Evolutionary conservation across 2,888 invertebrate species (phyloP), one percentile per base, ranked within the genome.

Genomic region (Ethmia dodecea): DNA sequence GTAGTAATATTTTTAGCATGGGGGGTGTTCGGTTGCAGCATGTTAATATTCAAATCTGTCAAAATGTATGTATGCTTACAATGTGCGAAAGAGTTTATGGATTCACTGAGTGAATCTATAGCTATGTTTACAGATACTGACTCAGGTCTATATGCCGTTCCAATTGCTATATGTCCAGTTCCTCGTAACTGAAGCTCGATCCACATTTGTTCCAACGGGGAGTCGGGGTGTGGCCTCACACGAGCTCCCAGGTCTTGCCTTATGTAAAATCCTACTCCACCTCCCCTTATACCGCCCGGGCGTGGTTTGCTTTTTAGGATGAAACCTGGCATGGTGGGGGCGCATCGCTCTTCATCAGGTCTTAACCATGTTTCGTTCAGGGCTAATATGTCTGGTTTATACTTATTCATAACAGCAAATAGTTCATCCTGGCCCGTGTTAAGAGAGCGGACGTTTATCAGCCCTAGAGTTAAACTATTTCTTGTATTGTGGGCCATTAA

Each of bases 391-490:
- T 45, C 45, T 1, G 43, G 45, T 0, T 30, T 8, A 9, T 38
- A 30, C 0, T 28, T 38, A 5, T 36, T 27, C 9, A 50, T 29
- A 4, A 39, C 30, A 13, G 33, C 44, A 3, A 14, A 5, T 6
- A 49, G 24, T 18, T 54, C 54, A 14, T 54, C 54, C 9, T 36
- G 28, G 1, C 49, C 49, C 1, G 49, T 49, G 18, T 50, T 46
- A 11, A 55, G 22, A 2, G 54, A 55, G 11, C 52, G 13, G 1
- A 42, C 38, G 26, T 54, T 51, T 6, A 53, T 8, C 8, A 51
- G 33, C 6, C 49, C 51, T 13, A 52, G 16, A 18, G 20, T 43
- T 29, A 49, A 40, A 31, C 33, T 45, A 3, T 32, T 25, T 24
- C 10, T 24, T 3, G 5, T 6, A n/a, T n/a, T 5, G 3, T 4